phyloP scores from a whole-genome alignment of 2,113 vertebrate species.

The Anoplopoma fimbria region DNA sequence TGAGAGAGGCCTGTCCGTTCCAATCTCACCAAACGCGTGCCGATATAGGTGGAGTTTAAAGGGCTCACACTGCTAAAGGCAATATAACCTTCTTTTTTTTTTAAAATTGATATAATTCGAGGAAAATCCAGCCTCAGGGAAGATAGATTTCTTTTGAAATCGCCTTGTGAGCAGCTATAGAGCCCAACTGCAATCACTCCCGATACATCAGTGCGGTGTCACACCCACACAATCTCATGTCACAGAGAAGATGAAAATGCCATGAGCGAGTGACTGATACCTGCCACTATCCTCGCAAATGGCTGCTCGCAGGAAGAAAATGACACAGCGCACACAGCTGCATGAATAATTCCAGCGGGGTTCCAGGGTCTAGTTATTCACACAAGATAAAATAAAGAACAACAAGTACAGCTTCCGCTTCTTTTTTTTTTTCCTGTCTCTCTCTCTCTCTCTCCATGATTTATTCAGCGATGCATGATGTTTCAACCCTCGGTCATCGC shows the following conservation, averaged over 20 bases:
- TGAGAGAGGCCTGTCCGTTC: conserved; percentile 22
- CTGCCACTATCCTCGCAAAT: conserved; percentile 60
- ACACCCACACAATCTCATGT: conserved; percentile 67
- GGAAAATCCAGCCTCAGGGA: conserved; percentile 46
- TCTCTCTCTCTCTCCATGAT: conserved; percentile 36
- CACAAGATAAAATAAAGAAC: conserved; percentile 68
- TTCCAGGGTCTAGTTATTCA: conserved; percentile 57
- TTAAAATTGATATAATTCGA: conserved; percentile 46
- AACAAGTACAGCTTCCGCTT: conserved; percentile 49
- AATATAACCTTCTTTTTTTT: conserved; percentile 35
- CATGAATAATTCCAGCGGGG: conserved; percentile 63
- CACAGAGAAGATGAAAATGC: conserved; percentile 76
- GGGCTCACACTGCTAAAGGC: conserved; percentile 40
- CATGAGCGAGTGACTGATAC: conserved; percentile 75
- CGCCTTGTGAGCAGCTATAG: conserved; percentile 44
- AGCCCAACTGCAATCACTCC: conserved; percentile 51
- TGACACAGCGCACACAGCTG: conserved; percentile 18
- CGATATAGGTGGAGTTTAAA: conserved; percentile 32
- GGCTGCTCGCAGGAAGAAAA: conserved; percentile 17
- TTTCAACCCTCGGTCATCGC: conserved; percentile 47
- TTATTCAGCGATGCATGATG: conserved; percentile 51
- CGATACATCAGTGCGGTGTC: conserved; percentile 69
- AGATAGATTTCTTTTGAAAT: conserved; percentile 56
- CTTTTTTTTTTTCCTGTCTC: neutral
- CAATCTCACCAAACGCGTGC: conserved; percentile 6